These are phyloP conservation scores for Syngnathus typhle DNA, from an alignment of 2,113 vertebrate genomes.

Conservation along the genomic window DNA sequence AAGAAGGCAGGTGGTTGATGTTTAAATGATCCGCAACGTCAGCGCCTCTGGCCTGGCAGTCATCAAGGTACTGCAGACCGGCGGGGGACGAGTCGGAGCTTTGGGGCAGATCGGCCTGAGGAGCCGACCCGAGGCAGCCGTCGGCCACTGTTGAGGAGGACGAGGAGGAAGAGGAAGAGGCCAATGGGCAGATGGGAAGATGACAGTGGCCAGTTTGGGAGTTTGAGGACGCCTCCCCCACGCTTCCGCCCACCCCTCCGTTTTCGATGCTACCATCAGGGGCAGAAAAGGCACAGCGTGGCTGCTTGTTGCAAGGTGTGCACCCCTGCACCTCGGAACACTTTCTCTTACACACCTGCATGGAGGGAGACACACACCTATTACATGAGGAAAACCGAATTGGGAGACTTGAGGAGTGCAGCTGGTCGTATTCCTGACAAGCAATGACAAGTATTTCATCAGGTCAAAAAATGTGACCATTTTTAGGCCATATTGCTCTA, in stretches of 20 bases:
- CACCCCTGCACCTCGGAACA: conserved; percentile 79
- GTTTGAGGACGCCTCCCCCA: conserved; percentile 55
- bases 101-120: conserved; percentile 55
- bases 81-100: conserved; percentile 58
- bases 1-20: conserved; percentile 92
- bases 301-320: conserved; percentile 86
- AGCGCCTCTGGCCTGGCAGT: conserved; percentile 60
- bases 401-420: background rate
- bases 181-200: conserved; percentile 68
- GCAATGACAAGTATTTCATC: no score
- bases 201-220: conserved; percentile 62
- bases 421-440: no score
- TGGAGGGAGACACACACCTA: conserved; percentile 17
- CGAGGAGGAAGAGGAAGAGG: conserved; percentile 62
- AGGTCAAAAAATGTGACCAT: background rate
- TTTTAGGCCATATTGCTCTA: background rate
- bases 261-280: conserved; percentile 62
- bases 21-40: conserved; percentile 66
- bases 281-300: conserved; percentile 77
- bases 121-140: conserved; percentile 58
- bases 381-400: background rate
- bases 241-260: conserved; percentile 49
- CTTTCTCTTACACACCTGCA: conserved; percentile 85
- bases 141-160: conserved; percentile 67
- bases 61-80: conserved; percentile 65